phyloP scores from a whole-genome alignment of 2,113 vertebrate species.

The Mesembrinibis cayennensis region DNA sequence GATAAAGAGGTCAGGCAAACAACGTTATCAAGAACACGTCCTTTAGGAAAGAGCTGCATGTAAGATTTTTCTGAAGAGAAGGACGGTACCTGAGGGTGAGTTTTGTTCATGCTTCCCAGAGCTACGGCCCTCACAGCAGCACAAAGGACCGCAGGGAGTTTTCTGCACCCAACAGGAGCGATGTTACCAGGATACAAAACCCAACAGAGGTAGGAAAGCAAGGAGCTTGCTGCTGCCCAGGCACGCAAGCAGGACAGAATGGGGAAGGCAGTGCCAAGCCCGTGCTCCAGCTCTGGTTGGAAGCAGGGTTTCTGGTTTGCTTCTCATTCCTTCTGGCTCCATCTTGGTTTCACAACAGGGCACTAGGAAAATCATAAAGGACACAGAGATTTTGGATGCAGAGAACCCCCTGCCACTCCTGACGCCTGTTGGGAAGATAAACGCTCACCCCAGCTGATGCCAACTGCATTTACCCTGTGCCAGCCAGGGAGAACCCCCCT shows the following conservation, averaged over 20 bases:
- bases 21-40: not conserved
- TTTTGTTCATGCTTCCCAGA: conserved; percentile 58
- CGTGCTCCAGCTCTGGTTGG: rapidly evolving
- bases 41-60: not conserved
- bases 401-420: not conserved
- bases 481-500: rapidly evolving
- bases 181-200: conserved; percentile 62
- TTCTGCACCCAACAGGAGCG: not conserved
- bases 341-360: not conserved
- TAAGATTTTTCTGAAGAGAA: not conserved
- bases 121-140: not conserved
- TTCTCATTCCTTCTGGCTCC: not conserved
- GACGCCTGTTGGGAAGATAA: rapidly evolving
- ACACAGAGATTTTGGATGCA: rapidly evolving
- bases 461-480: not conserved
- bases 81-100: conserved; percentile 63
- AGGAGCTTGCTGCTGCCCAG: not conserved
- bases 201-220: conserved; percentile 22
- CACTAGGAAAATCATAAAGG: not conserved
- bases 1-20: not conserved
- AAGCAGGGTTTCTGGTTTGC: not conserved
- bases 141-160: not conserved
- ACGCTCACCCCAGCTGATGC: not conserved
- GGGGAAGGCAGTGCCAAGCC: not conserved
- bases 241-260: not conserved